Evolutionary conservation across 2,113 vertebrate genomes (phyloP).

Genomic region (Ginglymostoma cirratum): DNA sequence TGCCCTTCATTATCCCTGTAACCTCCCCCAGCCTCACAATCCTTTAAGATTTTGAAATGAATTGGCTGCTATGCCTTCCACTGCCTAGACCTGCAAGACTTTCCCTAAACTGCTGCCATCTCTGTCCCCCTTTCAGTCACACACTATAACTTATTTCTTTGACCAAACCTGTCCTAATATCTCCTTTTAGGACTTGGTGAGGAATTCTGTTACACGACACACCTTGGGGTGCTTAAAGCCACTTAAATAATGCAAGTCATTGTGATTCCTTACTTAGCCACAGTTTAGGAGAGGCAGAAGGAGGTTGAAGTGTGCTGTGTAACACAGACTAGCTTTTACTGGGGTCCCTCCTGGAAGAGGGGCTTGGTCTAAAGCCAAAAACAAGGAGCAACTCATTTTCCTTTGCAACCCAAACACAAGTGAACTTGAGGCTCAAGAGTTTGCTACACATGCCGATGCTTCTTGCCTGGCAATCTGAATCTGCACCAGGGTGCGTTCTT

Average conservation of each 20-base stretch:
- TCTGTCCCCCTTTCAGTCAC: neutral
- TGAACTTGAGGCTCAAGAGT: neutral
- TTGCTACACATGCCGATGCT: neutral
- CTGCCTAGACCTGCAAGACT: too few species aligned
- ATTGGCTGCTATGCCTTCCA: too few species aligned
- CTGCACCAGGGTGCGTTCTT: neutral
- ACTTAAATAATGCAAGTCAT: too few species aligned
- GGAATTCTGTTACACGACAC: neutral
- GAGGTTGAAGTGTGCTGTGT: neutral
- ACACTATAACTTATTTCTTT: neutral
- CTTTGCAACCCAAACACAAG: neutral
- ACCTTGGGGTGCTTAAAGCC: neutral
- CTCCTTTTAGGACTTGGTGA: too few species aligned
- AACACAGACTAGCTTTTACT: neutral
- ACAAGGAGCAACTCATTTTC: neutral
- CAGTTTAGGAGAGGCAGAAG: neutral
- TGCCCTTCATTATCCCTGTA: neutral
- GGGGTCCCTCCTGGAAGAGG: neutral
- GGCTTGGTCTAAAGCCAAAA: neutral
- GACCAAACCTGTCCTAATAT: neutral
- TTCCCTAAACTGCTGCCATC: neutral
- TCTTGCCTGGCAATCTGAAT: neutral
- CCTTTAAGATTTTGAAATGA: neutral
- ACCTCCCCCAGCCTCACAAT: neutral
- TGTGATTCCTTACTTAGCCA: neutral